Evolutionary conservation across 2,113 vertebrate species (phyloP).

Genomic region (Eclectus roratus): DNA sequence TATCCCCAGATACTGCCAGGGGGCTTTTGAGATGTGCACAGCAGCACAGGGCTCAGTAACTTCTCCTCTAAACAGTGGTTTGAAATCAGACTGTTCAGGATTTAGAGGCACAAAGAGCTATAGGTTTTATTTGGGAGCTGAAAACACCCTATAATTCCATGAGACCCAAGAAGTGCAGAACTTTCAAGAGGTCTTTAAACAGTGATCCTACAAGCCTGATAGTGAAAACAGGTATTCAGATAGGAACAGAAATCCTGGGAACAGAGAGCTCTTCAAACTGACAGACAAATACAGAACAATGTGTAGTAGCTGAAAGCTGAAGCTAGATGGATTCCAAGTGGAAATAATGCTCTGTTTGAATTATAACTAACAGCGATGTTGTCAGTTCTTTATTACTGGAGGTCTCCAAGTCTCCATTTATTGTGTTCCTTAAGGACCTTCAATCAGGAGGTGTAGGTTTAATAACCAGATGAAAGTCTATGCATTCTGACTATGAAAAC

Average conservation of each 20-base stretch:
- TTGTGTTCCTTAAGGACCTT: neutral
- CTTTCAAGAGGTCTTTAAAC: neutral
- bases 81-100: neutral
- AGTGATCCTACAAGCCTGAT: neutral
- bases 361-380: neutral
- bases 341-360: neutral
- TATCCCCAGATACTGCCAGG: neutral
- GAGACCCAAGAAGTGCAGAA: neutral
- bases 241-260: neutral
- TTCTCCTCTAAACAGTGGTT: neutral
- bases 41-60: neutral
- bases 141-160: neutral
- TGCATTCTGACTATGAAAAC: neutral
- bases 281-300: neutral
- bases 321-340: neutral
- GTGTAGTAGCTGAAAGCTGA: neutral
- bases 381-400: neutral
- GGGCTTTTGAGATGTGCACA: neutral
- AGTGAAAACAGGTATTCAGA: neutral
- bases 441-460: neutral
- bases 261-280: neutral
- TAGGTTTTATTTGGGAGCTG: neutral
- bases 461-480: neutral
- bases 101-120: neutral
- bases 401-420: neutral